Evolutionary conservation across 1,140 invertebrate genomes (phyloP), one percentile per base, ranked within the genome.

Genomic region (Cydia splendana): DNA sequence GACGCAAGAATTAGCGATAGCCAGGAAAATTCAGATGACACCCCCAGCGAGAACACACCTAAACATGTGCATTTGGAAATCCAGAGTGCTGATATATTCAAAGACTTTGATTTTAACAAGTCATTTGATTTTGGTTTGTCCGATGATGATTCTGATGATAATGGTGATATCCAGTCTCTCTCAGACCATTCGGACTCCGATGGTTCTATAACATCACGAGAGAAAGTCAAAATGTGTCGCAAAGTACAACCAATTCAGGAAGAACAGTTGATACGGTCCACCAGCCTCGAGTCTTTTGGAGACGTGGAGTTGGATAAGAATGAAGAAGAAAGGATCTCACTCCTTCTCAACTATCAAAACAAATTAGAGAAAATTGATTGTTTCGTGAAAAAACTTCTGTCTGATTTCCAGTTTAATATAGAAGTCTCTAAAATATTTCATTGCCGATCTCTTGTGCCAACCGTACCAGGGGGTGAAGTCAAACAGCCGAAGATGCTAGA

Each of bases 381-480:
- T 30, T 71, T 88, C 0, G 76, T 91, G 10, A 89, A 89, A 73
- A 88, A 90, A 48, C 28, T 93, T 42, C 76, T 93, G 0, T 81
- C 82, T 2, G 91, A 93, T 75, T 91, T 91, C 42, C 86, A 92
- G 71, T 92, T 91, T 75, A 88, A 91, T 20, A 88, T 93, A 45
- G 87, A 92, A 80, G 86, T 92, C 0, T 89, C 89, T 0, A 92
- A 92, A 83, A 75, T 91, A 2, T 91, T 92, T 34, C 81, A 85
- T n/a, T 81, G 78, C 2, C 81, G 78, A 3, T 87, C 88, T 6
- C 76, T 86, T 57, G 80, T 87, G 0, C 82, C 84, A 13, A 78
- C 84, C 12, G 13, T 83, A 9, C 78, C 84, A 13, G 80, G 80
- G 12, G 79, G 82, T 4, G 81, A 88, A 76, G 53, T 87, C 7